Percentiles rank a stretch among this genome's conserved stretches.
These are phyloP conservation scores for Oppia nitens DNA, from an alignment of 1,140 invertebrate genomes.

Conservation along the genomic window DNA sequence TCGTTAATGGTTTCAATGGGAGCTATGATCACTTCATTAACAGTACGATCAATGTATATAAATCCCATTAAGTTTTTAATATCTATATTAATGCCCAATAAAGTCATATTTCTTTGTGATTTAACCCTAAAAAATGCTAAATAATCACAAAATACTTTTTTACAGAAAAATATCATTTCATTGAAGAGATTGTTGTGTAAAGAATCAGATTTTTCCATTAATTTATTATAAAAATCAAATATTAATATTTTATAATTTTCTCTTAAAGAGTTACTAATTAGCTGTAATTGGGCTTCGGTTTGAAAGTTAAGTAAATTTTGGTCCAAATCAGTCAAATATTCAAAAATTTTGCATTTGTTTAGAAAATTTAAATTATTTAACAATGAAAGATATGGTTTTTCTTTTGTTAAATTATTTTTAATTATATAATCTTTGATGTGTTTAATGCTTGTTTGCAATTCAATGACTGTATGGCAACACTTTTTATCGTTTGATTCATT, in stretches of 20 bases:
- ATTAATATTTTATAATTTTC: neutral
- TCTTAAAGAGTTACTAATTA: neutral
- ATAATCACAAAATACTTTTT: neutral
- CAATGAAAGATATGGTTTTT: neutral
- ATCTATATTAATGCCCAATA: neutral
- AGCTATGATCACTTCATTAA: neutral
- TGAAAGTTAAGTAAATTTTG: neutral
- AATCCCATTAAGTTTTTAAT: neutral
- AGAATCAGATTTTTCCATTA: neutral
- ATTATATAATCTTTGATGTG: neutral
- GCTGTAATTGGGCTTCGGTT: neutral
- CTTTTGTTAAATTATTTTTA: neutral
- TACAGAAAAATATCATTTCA: neutral
- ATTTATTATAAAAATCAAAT: neutral
- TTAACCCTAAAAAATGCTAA: neutral
- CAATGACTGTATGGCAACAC: neutral
- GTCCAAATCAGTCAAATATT: neutral
- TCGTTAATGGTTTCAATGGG: neutral
- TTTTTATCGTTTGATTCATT: neutral
- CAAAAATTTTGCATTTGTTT: neutral
- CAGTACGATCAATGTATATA: neutral
- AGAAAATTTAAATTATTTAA: neutral
- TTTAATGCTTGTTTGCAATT: neutral
- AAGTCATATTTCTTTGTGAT: neutral
- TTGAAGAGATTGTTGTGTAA: neutral